Conservation (phyloP, 2,113 vertebrate genomes). For the Dromas ardeola region DNA sequence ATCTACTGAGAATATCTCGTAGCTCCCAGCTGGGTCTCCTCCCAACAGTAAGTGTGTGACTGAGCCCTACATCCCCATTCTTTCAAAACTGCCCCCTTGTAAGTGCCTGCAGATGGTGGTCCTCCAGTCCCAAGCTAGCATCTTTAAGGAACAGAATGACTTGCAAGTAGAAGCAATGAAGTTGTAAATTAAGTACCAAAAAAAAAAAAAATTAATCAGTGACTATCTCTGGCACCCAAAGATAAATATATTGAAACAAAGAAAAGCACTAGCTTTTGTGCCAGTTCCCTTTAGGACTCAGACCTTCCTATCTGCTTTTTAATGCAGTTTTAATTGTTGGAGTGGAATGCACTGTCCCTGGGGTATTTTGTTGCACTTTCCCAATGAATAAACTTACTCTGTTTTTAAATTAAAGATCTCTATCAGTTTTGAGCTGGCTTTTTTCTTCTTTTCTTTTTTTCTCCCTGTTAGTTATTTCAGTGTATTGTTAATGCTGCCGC, state of each 20-base stretch:
- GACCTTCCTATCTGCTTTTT: constrained; percentile 50
- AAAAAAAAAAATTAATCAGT: constrained; percentile 49
- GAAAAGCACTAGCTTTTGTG: constrained; percentile 38
- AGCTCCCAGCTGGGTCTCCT: not conserved
- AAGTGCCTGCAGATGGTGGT: not conserved
- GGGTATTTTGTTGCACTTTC: constrained; percentile 63
- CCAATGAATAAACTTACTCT: constrained; percentile 66
- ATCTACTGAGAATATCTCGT: not conserved
- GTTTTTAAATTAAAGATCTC: constrained; percentile 78
- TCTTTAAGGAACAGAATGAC: constrained; percentile 17
- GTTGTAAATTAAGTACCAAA: constrained; percentile 40
- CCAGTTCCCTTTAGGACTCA: constrained; percentile 25
- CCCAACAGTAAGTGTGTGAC: not conserved
- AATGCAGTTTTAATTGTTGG: constrained; percentile 71
- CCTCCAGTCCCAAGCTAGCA: not conserved
- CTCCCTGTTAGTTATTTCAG: not conserved
- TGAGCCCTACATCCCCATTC: not conserved
- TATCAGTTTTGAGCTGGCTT: constrained; percentile 56
- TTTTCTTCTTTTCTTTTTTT: not conserved
- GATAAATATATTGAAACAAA: constrained; percentile 45
- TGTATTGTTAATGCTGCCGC: constrained; percentile 21
- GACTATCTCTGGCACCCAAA: constrained; percentile 41
- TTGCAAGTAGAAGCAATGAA: constrained; percentile 31
- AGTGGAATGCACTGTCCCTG: constrained; percentile 33
- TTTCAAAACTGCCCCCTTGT: not conserved